Evolutionary conservation across 2,888 invertebrate species (phyloP).

Genomic region (Trilocha varians): DNA sequence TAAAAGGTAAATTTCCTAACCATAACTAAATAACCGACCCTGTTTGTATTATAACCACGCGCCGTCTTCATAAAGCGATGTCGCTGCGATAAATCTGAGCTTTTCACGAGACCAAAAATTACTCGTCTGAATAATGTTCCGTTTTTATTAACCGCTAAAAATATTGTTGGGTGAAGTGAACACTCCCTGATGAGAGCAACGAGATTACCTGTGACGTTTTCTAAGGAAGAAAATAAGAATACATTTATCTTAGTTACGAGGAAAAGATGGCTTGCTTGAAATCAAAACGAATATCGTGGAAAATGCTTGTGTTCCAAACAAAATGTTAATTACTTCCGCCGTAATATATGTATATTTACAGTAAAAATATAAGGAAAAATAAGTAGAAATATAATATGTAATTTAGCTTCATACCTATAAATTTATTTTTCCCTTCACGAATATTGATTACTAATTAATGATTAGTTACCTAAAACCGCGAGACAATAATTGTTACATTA

Average conservation of each 20-base stretch:
- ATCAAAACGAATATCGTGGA: background rate
- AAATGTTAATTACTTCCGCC: too few relatives aligned
- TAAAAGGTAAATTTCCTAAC: too few relatives aligned
- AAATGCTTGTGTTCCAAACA: background rate
- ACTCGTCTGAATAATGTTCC: conserved; percentile 42
- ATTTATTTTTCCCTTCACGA: too few relatives aligned
- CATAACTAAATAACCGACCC: background rate
- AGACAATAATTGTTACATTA: too few relatives aligned
- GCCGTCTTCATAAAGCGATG: conserved; percentile 3
- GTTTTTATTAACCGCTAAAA: conserved; percentile 48
- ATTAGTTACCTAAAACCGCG: too few relatives aligned
- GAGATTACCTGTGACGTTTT: conserved; percentile 39
- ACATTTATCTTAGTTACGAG: conserved; percentile 30
- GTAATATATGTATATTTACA: too few relatives aligned
- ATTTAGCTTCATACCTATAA: too few relatives aligned
- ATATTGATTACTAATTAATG: too few relatives aligned
- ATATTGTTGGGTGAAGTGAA: conserved; percentile 36
- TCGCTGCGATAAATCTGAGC: conserved; percentile 9
- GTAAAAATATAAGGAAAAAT: too few relatives aligned
- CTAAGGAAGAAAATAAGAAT: conserved; percentile 26
- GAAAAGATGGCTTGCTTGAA: conserved; percentile 8
- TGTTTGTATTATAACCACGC: background rate
- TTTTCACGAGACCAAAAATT: conserved; percentile 29
- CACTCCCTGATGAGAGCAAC: conserved; percentile 34
- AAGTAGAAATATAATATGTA: too few relatives aligned